phyloP scores from a whole-genome alignment of 1,140 invertebrate species.

The Tenebrio molitor region DNA sequence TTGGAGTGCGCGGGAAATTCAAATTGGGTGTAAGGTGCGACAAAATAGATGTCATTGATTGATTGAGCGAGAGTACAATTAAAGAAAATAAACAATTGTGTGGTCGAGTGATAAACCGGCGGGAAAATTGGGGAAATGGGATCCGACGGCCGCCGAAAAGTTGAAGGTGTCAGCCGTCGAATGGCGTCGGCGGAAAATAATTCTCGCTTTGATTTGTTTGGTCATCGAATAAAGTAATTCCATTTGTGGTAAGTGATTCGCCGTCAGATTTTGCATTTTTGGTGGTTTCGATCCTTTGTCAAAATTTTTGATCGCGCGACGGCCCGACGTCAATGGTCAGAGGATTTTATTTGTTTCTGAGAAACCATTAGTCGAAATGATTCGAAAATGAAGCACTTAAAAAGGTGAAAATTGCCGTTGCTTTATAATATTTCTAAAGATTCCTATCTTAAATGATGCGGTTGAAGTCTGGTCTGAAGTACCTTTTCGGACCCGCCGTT shows the following conservation, averaged over 20 bases:
- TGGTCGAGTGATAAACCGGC: too few relatives aligned
- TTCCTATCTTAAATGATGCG: slow-evolving; percentile 47
- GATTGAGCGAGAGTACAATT: too few relatives aligned
- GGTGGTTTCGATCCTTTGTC: neutral
- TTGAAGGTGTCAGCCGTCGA: neutral
- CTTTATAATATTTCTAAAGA: slow-evolving; percentile 48
- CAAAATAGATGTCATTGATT: too few relatives aligned
- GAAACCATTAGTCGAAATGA: slow-evolving; percentile 50
- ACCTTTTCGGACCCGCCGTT: slow-evolving; percentile 38
- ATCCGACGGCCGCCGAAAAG: slow-evolving; percentile 25
- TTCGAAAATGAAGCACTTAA: slow-evolving; percentile 47
- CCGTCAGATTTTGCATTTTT: neutral
- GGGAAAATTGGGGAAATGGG: neutral
- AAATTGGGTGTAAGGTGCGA: too few relatives aligned
- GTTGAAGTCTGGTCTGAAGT: slow-evolving; percentile 47
- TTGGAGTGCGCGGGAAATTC: slow-evolving; percentile 1
- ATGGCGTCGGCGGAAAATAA: slow-evolving; percentile 19
- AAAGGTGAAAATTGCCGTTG: slow-evolving; percentile 51
- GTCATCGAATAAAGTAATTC: neutral
- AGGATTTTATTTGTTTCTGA: slow-evolving; percentile 40
- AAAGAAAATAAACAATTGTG: too few relatives aligned
- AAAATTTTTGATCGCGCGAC: neutral
- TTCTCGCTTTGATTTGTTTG: neutral
- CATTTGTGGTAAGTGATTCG: neutral
- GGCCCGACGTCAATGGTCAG: neutral